Evolutionary conservation across 1,140 invertebrate species (phyloP).

Genomic region (Diorhabda sublineata): DNA sequence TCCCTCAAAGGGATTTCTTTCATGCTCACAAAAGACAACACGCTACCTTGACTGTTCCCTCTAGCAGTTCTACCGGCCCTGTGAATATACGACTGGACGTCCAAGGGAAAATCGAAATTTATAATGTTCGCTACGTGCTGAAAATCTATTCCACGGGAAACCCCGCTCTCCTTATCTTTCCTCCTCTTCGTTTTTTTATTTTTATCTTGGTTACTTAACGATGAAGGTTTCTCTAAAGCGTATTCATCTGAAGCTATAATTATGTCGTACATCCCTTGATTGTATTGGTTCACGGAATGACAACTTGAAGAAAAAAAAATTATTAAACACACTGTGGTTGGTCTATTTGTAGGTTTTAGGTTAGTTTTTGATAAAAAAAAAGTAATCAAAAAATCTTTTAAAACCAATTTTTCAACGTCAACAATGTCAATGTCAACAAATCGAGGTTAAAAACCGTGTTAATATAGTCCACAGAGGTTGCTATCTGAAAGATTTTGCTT

Average conservation of each 20-base stretch:
- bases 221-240: conserved; percentile 63
- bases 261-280: conserved; percentile 89
- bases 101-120: conserved; percentile 95
- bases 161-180: conserved; percentile 90
- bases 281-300: conserved; percentile 94
- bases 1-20: conserved; percentile 73
- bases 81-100: conserved; percentile 88
- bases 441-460: no score
- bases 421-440: no score
- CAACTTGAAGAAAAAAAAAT: conserved; percentile 55
- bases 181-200: conserved; percentile 60
- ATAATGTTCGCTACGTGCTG: conserved; percentile 96
- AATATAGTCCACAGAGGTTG: no score
- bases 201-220: conserved; percentile 20
- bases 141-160: conserved; percentile 95
- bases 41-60: conserved; percentile 89
- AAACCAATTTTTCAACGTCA: no score
- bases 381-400: no score
- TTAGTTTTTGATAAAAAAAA: no score
- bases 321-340: no score
- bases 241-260: conserved; percentile 97
- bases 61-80: conserved; percentile 87
- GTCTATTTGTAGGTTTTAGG: no score
- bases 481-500: no score
- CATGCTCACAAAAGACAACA: conserved; percentile 87